Evolutionary conservation across 2,888 invertebrate species (phyloP), one percentile per base, ranked within the genome.

Genomic region (Drosophila fulvimacula): DNA sequence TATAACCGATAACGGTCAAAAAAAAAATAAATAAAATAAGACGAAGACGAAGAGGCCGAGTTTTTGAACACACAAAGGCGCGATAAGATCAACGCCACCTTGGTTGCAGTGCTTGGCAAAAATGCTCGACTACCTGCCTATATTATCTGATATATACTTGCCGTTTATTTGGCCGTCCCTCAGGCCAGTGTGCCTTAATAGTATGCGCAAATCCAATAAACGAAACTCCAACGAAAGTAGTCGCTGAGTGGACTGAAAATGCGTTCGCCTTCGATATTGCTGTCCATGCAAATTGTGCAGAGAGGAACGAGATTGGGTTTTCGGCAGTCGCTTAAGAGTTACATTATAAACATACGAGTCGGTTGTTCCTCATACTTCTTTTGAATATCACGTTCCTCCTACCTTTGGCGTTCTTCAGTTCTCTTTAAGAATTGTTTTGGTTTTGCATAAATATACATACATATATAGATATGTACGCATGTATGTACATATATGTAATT

Each of bases 221-320:
- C 62, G 64, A 70, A 49, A 59, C 60, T 61, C 56, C 59, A 71
- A 66, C 62, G 63, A 61, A 70, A 71, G 52, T 58, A 67, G 66
- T 48, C 65, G 80, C 77, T 77, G 76, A 79, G 65, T 79, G 65
- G 72, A 68, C 80, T 75, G 66, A 76, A 76, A 75, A 76, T 66
- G 46, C 63, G 66, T 74, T 78, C 61, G 59, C 58, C 42, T 57
- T 24, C 42, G 66, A 60, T 73, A 73, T 57, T 77, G 77, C 77
- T 77, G 67, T 36, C 56, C 62, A 77, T 77, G 77, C 80, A 79
- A 77, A 79, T 79, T 63, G 69, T 42, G 51, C 30, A 44, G 30
- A 59, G 44, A 44, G 27, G 49, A 27, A 38, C 44, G 51, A 65
- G 65, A 71, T 58, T 76, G 15, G 30, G 13, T 42, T 42, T 64